Percentiles rank a stretch among this genome's conserved stretches.
Evolutionary conservation across 2,113 vertebrate genomes (phyloP).

Genomic region (Aegithalos caudatus): DNA sequence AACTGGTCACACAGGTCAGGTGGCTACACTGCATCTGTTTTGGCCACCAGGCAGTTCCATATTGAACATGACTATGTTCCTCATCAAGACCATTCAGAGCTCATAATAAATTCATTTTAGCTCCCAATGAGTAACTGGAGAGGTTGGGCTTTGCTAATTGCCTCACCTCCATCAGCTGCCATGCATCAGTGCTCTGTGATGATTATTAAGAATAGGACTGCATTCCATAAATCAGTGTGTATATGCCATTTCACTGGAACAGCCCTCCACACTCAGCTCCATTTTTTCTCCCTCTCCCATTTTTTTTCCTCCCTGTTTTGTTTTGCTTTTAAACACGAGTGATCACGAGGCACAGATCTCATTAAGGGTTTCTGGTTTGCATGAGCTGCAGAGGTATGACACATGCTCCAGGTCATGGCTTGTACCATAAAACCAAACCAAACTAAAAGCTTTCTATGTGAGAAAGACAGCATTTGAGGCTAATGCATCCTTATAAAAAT

Average conservation of each 20-base stretch:
- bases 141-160: not conserved
- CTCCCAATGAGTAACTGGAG: not conserved
- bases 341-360: not conserved
- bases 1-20: accelerated
- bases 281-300: not conserved
- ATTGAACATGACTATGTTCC: not conserved
- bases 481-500: not conserved
- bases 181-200: not conserved
- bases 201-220: not conserved
- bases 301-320: not conserved
- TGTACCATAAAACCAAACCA: not conserved
- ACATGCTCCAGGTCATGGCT: not conserved
- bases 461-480: not conserved
- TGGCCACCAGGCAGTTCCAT: not conserved
- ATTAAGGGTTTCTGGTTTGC: not conserved
- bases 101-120: not conserved
- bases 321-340: not conserved
- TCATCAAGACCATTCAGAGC: not conserved
- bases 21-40: accelerated
- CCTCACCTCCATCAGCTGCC: not conserved
- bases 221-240: not conserved
- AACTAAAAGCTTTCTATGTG: not conserved
- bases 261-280: not conserved
- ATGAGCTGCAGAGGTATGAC: not conserved
- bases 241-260: not conserved